Base-by-base conservation (phyloP, 2,888 invertebrate species). In the Drosophila colorata region DNA sequence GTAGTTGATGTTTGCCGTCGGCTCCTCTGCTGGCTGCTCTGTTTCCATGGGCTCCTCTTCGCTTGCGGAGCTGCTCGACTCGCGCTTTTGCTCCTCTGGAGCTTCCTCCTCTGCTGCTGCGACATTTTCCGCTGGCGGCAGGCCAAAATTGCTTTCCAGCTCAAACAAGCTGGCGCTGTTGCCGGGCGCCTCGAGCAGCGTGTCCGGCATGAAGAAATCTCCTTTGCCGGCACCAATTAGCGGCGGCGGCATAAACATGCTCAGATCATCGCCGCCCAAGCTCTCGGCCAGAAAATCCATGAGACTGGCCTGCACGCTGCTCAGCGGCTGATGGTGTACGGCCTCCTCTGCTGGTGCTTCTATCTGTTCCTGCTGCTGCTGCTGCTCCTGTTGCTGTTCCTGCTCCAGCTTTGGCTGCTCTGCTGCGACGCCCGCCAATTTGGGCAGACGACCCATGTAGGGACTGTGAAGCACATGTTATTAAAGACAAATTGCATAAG, bases 231-330 rank as follows among this genome's bases (percentile, higher is more conserved):
- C 73, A 1, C 80, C 87, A 37, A 86, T 80, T 1, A 92, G 43
- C 0, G 90, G 89, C 4, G 91, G 89, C 1, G 89, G 74, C 59
- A 85, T 84, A 40, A 91, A 90, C 69, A 91, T 81, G 57, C 76
- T 78, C 16, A 91, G 67, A 55, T 91, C 91, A 57, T 91, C 90
- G 25, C 87, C 86, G 0, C 87, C 83, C 14, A 92, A 71, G 64
- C 86, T 92, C 64, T 92, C 91, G 2, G 91, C 91, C 2, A 92
- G 59, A 61, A 92, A 92, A 61, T 92, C 92, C 90, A 91, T 91
- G 9, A 92, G 74, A 65, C 90, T 91, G 0, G 91, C 91, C 51
- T 92, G 92, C 0, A 92, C 90, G 8, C 90, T 89, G 60, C 85
- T 92, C 0, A 92, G 58, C 2, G 86, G 76, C 51, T 63, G 75